A percentile compares a stretch with the other conserved stretches of the same genome.
These are phyloP conservation scores for Melinopterus prodromus DNA, from an alignment of 2,888 invertebrate species.

Conservation along the genomic window DNA sequence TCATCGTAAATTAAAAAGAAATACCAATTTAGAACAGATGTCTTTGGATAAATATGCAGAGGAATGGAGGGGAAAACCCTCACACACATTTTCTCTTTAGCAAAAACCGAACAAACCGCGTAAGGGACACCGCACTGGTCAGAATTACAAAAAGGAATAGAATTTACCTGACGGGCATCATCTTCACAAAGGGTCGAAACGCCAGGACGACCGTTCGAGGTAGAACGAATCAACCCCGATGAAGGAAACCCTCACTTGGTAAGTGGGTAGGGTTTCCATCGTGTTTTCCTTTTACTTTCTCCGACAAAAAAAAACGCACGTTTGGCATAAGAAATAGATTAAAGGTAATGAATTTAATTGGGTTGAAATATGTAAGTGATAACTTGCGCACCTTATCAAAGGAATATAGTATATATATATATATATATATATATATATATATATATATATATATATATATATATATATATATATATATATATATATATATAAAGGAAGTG, in stretches of 20 bases:
- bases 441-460: too few relatives aligned
- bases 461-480: too few relatives aligned
- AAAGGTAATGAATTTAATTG: too few relatives aligned
- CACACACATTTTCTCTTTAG: background rate
- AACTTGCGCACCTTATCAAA: too few relatives aligned
- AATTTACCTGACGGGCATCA: background rate
- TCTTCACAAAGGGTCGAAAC: background rate
- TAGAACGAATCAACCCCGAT: background rate
- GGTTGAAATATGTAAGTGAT: too few relatives aligned
- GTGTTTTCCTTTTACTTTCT: background rate
- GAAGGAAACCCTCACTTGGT: background rate
- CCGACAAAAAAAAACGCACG: background rate
- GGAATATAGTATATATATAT: too few relatives aligned
- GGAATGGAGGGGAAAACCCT: background rate
- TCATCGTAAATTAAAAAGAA: conserved; percentile 9
- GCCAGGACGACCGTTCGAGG: background rate
- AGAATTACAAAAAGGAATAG: background rate
- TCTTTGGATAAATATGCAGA: background rate
- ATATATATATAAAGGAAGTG: too few relatives aligned
- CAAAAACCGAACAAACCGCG: background rate
- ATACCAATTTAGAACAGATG: background rate
- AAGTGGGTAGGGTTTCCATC: background rate
- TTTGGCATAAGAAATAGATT: background rate
- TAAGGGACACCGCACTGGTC: background rate
- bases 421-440: too few relatives aligned